Evolutionary conservation across 2,797 vertebrate species (phyloP), one percentile per base, ranked within the genome.

Genomic region (Pangasius larnaudii): DNA sequence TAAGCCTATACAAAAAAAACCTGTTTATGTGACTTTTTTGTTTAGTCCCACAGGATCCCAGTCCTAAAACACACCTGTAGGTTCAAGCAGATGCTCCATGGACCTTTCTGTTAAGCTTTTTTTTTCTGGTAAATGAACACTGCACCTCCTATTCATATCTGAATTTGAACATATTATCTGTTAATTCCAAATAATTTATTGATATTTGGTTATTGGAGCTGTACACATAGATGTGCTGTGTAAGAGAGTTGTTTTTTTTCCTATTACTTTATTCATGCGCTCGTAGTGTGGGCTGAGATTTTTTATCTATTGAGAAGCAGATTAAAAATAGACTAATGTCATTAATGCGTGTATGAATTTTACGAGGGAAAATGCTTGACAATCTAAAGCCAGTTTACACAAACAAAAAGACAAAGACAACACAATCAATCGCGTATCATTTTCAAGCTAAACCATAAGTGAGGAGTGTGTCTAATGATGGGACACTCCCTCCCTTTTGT

Each of bases 401-500:
- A 71, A 24, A 46, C 51, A 72, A 1, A 49, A 3, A 39, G 27
- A 74, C n/a, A 74, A 19, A 87, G 13, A 87, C 27, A 77, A 87
- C 39, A 46, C 72, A 86, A 65, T 22, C 80, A 78, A n/a, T 27
- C 9, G 3, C 1, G 0, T 24, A 58, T 59, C 8, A 58, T 80
- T 80, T 59, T 39, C 30, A 58, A 80, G 30, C 18, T 33, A 79
- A 36, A 56, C 7, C 51, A 56, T 79, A 58, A 56, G 30, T 33
- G 16, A 79, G 49, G 67, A 81, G 65, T 56, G 80, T 84, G 67
- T 59, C 22, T 63, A 46, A 61, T 63, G 77, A 87, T 27, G 42
- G 56, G 53, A 82, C 58, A 63, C 69, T 59, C n/a, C 63, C 49
- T 42, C 49, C 19, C 67, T 74, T 87, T 87, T 86, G 33, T 39